A percentile compares a stretch with the other conserved stretches of the same genome.
These are phyloP conservation scores for Dasyurus viverrinus DNA, from an alignment of 2,113 vertebrate species.

Conservation along the genomic window DNA sequence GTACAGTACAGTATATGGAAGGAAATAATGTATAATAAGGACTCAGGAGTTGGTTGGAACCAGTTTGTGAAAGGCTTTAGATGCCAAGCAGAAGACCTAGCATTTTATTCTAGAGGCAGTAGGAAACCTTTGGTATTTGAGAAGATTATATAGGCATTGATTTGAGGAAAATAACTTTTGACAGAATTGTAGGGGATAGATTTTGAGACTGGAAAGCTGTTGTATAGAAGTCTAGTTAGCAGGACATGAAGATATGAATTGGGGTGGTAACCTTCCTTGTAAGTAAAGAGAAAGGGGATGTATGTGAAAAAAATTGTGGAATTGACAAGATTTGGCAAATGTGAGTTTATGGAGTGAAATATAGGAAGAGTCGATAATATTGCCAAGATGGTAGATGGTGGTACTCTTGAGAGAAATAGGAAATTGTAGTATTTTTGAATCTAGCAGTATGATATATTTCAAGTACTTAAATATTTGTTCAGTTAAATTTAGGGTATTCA, in stretches of 20 bases:
- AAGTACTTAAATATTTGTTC: background rate
- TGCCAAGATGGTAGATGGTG: background rate
- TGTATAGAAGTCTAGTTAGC: background rate
- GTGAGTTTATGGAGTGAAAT: background rate
- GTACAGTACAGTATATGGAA: background rate
- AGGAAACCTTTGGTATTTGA: background rate
- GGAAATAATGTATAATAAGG: background rate
- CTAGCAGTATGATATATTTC: background rate
- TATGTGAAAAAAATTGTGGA: background rate
- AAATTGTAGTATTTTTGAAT: background rate
- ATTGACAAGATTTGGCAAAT: background rate
- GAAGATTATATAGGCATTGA: background rate
- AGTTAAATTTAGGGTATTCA: background rate
- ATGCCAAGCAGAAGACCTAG: background rate
- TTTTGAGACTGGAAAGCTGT: background rate
- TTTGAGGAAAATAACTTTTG: background rate
- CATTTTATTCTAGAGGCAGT: background rate
- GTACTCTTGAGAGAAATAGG: background rate
- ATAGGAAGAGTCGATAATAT: background rate
- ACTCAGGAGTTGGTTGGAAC: background rate
- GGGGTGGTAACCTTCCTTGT: background rate
- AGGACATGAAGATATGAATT: background rate
- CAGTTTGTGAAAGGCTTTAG: background rate
- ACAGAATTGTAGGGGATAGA: background rate
- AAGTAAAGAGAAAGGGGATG: background rate